Evolutionary conservation across 1,140 invertebrate species (phyloP).

Genomic region (Nebria ingens): DNA sequence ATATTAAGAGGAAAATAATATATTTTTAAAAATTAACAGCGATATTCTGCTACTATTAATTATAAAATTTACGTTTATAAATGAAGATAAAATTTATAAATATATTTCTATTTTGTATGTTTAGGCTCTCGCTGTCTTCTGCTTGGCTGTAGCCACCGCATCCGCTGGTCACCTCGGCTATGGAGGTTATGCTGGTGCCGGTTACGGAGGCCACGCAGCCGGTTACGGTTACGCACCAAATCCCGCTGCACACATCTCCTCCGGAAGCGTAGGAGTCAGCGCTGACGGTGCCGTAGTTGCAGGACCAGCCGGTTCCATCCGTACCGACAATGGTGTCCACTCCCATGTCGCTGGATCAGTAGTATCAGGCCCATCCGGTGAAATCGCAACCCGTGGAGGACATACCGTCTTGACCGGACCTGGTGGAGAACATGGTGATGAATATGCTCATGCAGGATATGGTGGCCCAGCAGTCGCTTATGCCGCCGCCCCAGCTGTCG

Average conservation of each 20-base stretch:
- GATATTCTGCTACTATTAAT: no score
- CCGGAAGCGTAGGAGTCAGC: neutral
- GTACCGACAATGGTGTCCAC: neutral
- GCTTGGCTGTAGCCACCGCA: neutral
- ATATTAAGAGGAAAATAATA: no score
- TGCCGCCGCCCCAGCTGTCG: neutral
- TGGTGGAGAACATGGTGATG: neutral
- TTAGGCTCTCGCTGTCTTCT: neutral
- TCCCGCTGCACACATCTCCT: neutral
- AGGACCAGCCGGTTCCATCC: neutral
- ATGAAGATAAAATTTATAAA: neutral
- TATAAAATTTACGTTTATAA: no score
- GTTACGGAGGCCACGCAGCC: neutral
- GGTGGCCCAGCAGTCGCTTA: neutral
- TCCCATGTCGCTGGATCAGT: neutral
- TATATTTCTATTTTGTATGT: neutral
- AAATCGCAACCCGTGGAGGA: constrained; percentile 3
- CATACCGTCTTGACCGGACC: neutral
- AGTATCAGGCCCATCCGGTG: neutral
- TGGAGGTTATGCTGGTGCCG: neutral
- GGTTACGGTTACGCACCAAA: neutral
- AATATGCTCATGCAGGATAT: neutral
- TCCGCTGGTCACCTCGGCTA: neutral
- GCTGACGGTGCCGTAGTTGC: neutral
- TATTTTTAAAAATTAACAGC: no score